Evolutionary conservation across 2,888 invertebrate species (phyloP).

Genomic region (Hypsopygia costalis): DNA sequence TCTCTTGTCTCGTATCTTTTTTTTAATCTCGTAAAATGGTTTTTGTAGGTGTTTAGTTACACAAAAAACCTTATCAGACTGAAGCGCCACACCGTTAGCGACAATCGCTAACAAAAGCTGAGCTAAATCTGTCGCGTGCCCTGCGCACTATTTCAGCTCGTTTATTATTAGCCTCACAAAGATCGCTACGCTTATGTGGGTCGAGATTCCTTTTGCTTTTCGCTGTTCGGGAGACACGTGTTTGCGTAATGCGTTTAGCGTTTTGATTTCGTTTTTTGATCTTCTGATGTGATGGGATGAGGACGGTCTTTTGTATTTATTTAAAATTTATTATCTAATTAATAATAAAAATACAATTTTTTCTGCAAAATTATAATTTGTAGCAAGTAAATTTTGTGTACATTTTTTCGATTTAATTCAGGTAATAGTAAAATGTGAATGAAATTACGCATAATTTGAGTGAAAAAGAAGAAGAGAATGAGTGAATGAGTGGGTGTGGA

Average conservation of each 20-base stretch:
- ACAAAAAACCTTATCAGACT: constrained; percentile 9
- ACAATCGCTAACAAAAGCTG: constrained; percentile 21
- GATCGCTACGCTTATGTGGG: constrained; percentile 23
- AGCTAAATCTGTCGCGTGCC: constrained; percentile 25
- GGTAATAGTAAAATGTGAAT: too few species aligned
- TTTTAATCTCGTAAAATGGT: too few species aligned
- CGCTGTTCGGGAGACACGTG: constrained; percentile 11
- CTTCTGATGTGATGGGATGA: constrained; percentile 2
- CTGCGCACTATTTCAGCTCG: constrained; percentile 26
- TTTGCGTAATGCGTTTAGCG: constrained; percentile 19
- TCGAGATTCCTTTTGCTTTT: constrained; percentile 26
- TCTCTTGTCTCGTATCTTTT: too few species aligned
- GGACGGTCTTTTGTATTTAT: background rate
- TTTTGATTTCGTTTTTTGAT: constrained; percentile 4
- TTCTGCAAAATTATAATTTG: too few species aligned
- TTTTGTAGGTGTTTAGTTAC: constrained; percentile 5
- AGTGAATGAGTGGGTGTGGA: too few species aligned
- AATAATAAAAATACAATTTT: too few species aligned
- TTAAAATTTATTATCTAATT: too few species aligned
- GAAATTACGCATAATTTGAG: too few species aligned
- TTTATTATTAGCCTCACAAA: constrained; percentile 20
- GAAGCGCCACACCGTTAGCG: constrained; percentile 15
- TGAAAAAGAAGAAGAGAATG: too few species aligned
- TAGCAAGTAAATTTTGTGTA: too few species aligned
- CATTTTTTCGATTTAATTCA: too few species aligned